Percentiles rank a stretch among this genome's conserved stretches.
Evolutionary conservation across 2,797 vertebrate species (phyloP).

Genomic region (Buceros bicornis): DNA sequence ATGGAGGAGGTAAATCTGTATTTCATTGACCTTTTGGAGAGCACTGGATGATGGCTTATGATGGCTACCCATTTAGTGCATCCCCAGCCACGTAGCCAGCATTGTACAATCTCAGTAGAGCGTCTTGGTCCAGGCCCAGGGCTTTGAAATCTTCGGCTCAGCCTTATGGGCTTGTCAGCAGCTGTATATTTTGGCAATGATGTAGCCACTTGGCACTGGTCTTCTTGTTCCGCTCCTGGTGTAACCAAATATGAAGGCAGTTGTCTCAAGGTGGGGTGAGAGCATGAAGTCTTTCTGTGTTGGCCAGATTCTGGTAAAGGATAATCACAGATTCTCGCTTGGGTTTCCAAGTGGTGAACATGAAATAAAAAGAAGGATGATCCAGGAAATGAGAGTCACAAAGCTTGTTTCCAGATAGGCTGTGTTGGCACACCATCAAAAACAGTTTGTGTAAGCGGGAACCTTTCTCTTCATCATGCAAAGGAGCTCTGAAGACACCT

Average conservation of each 20-base stretch:
- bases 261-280: not conserved
- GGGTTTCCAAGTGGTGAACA: not conserved
- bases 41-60: not conserved
- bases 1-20: not conserved
- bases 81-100: not conserved
- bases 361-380: not conserved
- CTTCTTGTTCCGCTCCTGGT: not conserved
- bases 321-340: not conserved
- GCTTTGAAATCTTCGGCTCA: not conserved
- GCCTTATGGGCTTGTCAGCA: not conserved
- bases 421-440: not conserved
- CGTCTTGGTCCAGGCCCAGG: not conserved
- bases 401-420: not conserved
- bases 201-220: not conserved
- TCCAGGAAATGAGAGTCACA: not conserved
- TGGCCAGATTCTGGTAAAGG: not conserved
- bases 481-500: not conserved
- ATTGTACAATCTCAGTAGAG: not conserved
- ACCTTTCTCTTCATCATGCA: not conserved
- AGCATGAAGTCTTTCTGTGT: not conserved
- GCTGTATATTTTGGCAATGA: not conserved
- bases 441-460: not conserved
- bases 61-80: not conserved
- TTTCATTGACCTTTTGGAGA: not conserved
- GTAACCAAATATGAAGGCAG: not conserved